These are phyloP conservation scores for Eilema sororculum DNA, from an alignment of 2,888 invertebrate species.

Conservation along the genomic window DNA sequence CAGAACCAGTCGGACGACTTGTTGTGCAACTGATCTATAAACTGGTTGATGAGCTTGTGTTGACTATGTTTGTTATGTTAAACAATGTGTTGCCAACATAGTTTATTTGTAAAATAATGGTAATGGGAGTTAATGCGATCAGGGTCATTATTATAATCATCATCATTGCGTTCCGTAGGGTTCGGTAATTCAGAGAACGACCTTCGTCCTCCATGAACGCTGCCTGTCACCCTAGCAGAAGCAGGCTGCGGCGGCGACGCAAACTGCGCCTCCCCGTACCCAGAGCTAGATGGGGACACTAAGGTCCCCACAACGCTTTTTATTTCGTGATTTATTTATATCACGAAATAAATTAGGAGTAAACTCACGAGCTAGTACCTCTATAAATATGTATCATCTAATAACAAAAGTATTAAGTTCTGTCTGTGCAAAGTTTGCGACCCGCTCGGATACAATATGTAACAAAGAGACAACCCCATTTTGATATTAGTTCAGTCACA, in stretches of 20 bases:
- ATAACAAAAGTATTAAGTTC: background rate
- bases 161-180: too few relatives aligned
- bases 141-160: too few relatives aligned
- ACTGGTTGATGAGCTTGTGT: constrained; percentile 9
- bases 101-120: background rate
- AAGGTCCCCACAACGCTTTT: too few relatives aligned
- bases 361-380: background rate
- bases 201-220: too few relatives aligned
- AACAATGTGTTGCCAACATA: background rate
- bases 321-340: too few relatives aligned
- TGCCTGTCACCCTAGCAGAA: too few relatives aligned
- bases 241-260: too few relatives aligned
- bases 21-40: constrained; percentile 19
- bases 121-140: too few relatives aligned
- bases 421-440: background rate
- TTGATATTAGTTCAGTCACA: constrained; percentile 9
- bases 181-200: too few relatives aligned
- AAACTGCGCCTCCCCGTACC: too few relatives aligned
- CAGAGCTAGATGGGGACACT: too few relatives aligned
- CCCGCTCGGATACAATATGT: background rate
- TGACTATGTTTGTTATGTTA: background rate
- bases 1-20: constrained; percentile 41
- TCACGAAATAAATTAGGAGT: background rate
- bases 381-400: background rate
- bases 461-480: constrained; percentile 7